Conservation (phyloP, 2,113 vertebrate species). For the Miniopterus natalensis region DNA sequence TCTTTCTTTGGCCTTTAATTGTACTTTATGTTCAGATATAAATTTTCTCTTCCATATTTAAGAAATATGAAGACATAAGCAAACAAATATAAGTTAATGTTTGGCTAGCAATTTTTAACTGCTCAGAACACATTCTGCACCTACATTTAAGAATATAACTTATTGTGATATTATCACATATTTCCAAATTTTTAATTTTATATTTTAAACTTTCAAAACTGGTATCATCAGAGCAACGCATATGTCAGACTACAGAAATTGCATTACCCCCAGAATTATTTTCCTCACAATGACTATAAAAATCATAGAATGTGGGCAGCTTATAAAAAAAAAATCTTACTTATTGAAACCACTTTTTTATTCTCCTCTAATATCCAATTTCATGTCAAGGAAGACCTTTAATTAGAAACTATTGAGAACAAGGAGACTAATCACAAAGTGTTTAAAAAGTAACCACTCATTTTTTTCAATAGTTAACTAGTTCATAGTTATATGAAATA, state of each 20-base stretch:
- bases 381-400: slow-evolving; percentile 14
- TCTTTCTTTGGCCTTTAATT: not conserved
- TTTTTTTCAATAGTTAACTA: not conserved
- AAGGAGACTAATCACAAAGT: slow-evolving; percentile 21
- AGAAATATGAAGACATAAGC: slow-evolving; percentile 24
- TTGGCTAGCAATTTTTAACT: slow-evolving; percentile 49
- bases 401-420: slow-evolving; percentile 34
- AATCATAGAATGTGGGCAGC: not conserved
- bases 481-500: not conserved
- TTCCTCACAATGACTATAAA: slow-evolving; percentile 55
- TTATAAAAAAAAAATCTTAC: slow-evolving; percentile 33
- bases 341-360: slow-evolving; percentile 41
- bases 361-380: not conserved
- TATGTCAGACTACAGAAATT: slow-evolving; percentile 22
- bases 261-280: not conserved
- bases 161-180: not conserved
- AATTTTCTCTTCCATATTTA: not conserved
- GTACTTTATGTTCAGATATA: not conserved
- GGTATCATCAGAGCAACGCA: not conserved
- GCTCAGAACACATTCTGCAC: not conserved
- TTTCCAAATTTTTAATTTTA: slow-evolving; percentile 47
- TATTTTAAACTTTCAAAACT: slow-evolving; percentile 46
- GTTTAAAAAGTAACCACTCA: not conserved
- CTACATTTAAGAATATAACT: slow-evolving; percentile 17
- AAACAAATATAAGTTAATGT: not conserved